Percentiles rank a stretch among this genome's conserved stretches.
phyloP scores from a whole-genome alignment of 2,113 vertebrate genomes.

The Leptobrachium ailaonicum region DNA sequence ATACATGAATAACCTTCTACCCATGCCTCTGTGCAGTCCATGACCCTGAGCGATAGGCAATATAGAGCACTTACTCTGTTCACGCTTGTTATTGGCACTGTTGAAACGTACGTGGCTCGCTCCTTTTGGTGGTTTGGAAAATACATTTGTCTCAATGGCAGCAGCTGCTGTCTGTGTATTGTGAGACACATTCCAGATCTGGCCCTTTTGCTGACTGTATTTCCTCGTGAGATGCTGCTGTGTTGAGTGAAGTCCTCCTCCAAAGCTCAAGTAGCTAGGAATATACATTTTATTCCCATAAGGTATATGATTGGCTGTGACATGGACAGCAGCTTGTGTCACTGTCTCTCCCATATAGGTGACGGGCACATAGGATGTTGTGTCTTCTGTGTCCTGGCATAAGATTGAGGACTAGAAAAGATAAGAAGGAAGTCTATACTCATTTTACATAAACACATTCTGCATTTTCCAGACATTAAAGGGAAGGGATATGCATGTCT shows the following conservation, averaged over 20 bases:
- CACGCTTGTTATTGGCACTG: slow-evolving; percentile 3
- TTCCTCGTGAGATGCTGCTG: slow-evolving; percentile 19
- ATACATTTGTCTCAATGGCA: not conserved
- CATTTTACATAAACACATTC: too few species aligned
- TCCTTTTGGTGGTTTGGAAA: slow-evolving; percentile 26
- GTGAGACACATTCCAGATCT: slow-evolving; percentile 31
- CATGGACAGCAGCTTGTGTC: not conserved
- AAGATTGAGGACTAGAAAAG: too few species aligned
- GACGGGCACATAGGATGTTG: slow-evolving; percentile 51
- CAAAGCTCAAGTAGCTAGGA: slow-evolving; percentile 30
- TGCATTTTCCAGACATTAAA: too few species aligned
- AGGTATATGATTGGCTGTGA: not conserved
- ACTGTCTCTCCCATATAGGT: slow-evolving; percentile 48
- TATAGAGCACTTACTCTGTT: slow-evolving; percentile 53
- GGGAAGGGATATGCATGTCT: too few species aligned
- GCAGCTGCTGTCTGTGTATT: fast-evolving
- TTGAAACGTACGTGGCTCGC: slow-evolving; percentile 32
- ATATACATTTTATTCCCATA: not conserved
- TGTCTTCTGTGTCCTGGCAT: slow-evolving; percentile 12
- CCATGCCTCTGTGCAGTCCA: too few species aligned
- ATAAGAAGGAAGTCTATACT: too few species aligned
- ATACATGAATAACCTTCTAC: too few species aligned
- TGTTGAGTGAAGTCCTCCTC: not conserved
- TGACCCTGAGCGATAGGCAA: not conserved
- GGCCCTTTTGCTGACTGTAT: slow-evolving; percentile 5